Evolutionary conservation across 2,888 invertebrate species (phyloP).

Genomic region (Platerodrilus igneus): DNA sequence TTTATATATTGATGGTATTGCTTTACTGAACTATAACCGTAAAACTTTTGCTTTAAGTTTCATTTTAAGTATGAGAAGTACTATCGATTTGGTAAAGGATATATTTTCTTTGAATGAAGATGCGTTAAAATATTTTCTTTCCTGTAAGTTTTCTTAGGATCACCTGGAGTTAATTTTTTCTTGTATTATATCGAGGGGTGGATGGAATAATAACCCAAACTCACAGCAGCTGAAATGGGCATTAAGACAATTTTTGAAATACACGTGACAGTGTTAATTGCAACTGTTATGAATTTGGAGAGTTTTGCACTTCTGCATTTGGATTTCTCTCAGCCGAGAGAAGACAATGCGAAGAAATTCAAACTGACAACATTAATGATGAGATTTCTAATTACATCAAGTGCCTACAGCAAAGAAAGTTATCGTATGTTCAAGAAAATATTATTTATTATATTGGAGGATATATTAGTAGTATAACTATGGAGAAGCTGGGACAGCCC

Average conservation of each 20-base stretch:
- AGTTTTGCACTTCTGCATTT: too few relatives aligned
- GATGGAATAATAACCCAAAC: conserved; percentile 30
- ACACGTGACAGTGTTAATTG: too few relatives aligned
- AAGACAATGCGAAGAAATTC: too few relatives aligned
- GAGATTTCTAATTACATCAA: too few relatives aligned
- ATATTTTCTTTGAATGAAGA: conserved; percentile 14
- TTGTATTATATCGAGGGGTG: conserved; percentile 27
- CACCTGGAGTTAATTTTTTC: conserved; percentile 28
- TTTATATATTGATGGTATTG: conserved; percentile 21
- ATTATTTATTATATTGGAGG: too few relatives aligned
- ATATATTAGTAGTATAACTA: too few relatives aligned
- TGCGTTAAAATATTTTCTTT: conserved; percentile 17
- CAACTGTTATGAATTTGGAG: too few relatives aligned
- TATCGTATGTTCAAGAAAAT: too few relatives aligned
- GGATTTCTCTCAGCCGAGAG: too few relatives aligned
- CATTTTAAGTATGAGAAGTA: conserved; percentile 22
- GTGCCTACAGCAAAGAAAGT: too few relatives aligned
- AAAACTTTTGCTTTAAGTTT: conserved; percentile 30
- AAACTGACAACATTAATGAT: too few relatives aligned
- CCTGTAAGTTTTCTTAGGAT: conserved; percentile 26
- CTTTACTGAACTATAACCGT: conserved; percentile 12
- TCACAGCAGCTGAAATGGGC: conserved; percentile 26
- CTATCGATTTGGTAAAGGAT: conserved; percentile 14
- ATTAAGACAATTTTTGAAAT: conserved; percentile 24
- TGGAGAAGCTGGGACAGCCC: too few relatives aligned